Percentiles rank a stretch among this genome's conserved stretches.
Evolutionary conservation across 1,140 invertebrate genomes (phyloP).

Genomic region (Linepithema humile): DNA sequence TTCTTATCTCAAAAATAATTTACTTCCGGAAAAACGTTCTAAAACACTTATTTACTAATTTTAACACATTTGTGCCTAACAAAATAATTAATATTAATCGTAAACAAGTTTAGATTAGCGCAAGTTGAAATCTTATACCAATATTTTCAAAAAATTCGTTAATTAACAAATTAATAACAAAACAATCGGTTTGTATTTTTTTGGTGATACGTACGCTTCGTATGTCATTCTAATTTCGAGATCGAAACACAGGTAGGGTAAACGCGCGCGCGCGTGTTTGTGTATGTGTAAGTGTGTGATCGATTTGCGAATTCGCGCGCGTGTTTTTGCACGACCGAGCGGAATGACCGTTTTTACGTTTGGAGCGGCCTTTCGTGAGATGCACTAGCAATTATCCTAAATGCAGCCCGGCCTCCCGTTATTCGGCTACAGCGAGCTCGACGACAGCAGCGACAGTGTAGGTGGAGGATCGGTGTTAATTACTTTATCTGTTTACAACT

Average conservation of each 20-base stretch:
- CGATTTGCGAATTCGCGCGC: slow-evolving; percentile 57
- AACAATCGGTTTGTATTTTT: slow-evolving; percentile 29
- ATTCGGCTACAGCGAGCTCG: slow-evolving; percentile 3
- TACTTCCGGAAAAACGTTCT: too few species aligned
- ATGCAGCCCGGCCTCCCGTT: slow-evolving; percentile 30
- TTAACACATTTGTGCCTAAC: neutral
- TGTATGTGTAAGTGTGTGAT: neutral
- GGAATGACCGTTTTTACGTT: slow-evolving; percentile 60
- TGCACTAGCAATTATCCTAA: slow-evolving; percentile 60
- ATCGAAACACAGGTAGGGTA: neutral
- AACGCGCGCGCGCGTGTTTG: neutral
- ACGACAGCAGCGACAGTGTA: neutral
- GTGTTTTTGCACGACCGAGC: slow-evolving; percentile 56
- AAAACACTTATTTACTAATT: too few species aligned
- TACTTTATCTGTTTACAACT: slow-evolving; percentile 62
- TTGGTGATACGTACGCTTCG: slow-evolving; percentile 40
- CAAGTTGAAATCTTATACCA: slow-evolving; percentile 8
- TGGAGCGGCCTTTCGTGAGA: slow-evolving; percentile 47
- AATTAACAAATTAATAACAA: slow-evolving; percentile 46
- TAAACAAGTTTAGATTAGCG: neutral
- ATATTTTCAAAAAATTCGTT: slow-evolving; percentile 17
- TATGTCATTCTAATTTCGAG: slow-evolving; percentile 44
- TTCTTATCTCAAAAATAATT: too few species aligned
- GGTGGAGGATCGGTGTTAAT: slow-evolving; percentile 48
- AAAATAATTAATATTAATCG: neutral